phyloP scores from a whole-genome alignment of 1,140 invertebrate genomes.

The Ceratina australensis region DNA sequence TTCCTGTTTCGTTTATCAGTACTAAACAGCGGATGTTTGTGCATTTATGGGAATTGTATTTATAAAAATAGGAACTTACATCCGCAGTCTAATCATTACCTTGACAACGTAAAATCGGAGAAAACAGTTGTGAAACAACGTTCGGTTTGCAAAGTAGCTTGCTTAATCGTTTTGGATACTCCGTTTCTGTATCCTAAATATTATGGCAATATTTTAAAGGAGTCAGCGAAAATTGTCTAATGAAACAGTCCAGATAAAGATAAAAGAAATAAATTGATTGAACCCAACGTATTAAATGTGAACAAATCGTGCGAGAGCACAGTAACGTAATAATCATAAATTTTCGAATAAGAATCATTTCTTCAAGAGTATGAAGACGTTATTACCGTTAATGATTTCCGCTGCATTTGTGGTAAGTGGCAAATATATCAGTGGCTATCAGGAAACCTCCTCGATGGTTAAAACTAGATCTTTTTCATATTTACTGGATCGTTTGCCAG shows the following conservation, averaged over 20 bases:
- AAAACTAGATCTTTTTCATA: neutral
- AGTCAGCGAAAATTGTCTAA: constrained; percentile 12
- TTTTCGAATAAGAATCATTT: too few relatives aligned
- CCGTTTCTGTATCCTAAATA: neutral
- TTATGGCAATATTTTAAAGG: neutral
- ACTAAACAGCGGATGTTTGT: too few relatives aligned
- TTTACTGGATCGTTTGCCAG: constrained; percentile 20
- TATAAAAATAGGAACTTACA: too few relatives aligned
- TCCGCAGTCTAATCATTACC: neutral
- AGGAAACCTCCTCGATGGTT: too few relatives aligned
- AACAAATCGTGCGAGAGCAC: neutral
- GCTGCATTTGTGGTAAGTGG: constrained; percentile 40
- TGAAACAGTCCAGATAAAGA: neutral
- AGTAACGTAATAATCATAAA: too few relatives aligned
- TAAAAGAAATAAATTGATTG: constrained; percentile 13
- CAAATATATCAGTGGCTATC: neutral
- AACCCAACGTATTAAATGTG: neutral
- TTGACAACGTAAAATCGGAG: neutral
- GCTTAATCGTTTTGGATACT: constrained; percentile 1
- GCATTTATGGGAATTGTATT: too few relatives aligned
- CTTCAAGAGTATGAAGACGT: constrained; percentile 31
- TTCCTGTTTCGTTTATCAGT: neutral
- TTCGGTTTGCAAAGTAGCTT: neutral
- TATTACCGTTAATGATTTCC: neutral
- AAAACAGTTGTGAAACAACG: neutral